phyloP scores from a whole-genome alignment of 2,888 invertebrate genomes.

The Ennomos erosarius region DNA sequence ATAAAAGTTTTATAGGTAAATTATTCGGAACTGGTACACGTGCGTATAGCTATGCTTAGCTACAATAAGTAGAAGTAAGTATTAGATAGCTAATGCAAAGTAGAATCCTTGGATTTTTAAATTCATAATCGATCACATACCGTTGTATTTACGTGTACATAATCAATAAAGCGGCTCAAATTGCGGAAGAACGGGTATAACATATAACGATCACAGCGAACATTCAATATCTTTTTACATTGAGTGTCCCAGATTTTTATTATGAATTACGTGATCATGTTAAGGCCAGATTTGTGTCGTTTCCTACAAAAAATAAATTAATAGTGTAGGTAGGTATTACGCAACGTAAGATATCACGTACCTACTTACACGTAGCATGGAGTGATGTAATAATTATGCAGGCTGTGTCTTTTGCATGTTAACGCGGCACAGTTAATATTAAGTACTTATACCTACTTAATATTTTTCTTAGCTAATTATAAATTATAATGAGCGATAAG shows the following conservation, averaged over 20 bases:
- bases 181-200: slow-evolving; percentile 23
- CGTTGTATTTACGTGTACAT: too few species aligned
- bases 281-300: slow-evolving; percentile 28
- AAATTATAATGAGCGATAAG: slow-evolving; percentile 21
- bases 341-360: slow-evolving; percentile 24
- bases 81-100: too few species aligned
- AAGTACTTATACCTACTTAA: too few species aligned
- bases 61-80: too few species aligned
- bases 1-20: background rate
- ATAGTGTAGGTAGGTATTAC: slow-evolving; percentile 28
- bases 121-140: too few species aligned
- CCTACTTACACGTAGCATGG: slow-evolving; percentile 4
- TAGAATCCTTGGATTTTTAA: too few species aligned
- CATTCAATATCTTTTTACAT: slow-evolving; percentile 31
- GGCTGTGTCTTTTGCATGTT: slow-evolving; percentile 9
- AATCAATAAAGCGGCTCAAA: too few species aligned
- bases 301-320: slow-evolving; percentile 32
- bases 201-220: slow-evolving; percentile 22
- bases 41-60: too few species aligned
- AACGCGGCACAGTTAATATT: background rate
- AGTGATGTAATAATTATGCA: slow-evolving; percentile 21
- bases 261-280: slow-evolving; percentile 39
- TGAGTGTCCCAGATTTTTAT: slow-evolving; percentile 36
- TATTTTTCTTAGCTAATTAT: slow-evolving; percentile 16
- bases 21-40: too few species aligned